Base-by-base conservation (phyloP, 2,113 vertebrate species). In the Tichodroma muraria region DNA sequence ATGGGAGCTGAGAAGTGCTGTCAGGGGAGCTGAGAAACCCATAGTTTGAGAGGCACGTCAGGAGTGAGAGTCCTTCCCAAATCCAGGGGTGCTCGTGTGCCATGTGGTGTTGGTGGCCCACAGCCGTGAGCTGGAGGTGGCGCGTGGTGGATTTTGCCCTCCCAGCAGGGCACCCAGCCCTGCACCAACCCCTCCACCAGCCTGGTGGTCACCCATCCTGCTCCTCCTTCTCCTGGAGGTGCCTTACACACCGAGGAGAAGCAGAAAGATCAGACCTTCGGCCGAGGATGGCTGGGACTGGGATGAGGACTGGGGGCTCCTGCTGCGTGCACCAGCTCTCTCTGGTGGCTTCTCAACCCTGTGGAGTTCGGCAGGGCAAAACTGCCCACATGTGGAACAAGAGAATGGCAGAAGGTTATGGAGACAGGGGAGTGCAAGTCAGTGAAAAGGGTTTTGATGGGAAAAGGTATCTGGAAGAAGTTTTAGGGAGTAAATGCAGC, bases 11-110 rank as follows among this genome's bases (percentile, higher is more conserved):
- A 27, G 63, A 13, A 12, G 38, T 15, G 52, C 79, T 68, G 82
- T 10, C 71, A 77, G 73, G 31, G 53, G 14, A 49, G 60, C 25
- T 1, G 3, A 21, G 42, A 42, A 45, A 50, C 50, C 53, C 23
- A 0, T 0, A n/a, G 8, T 11, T 47, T 57, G 79, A 47, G 79
- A 21, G 5, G 52, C 54, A 24, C 0, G 1, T 10, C 45, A 54
- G 61, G n/a, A 57, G 37, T 0, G 2, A 65, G 50, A 31, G 40
- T 5, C 3, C 1, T 37, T 59, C 57, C 63, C 50, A 54, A 66
- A 81, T 4, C 27, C 4, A 0, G 1, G 56, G 42, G 10, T 47
- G 24, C 23, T 45, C 0, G 0, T 7, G 45, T 17, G 28, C 18
- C 38, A 0, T 0, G 3, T 2, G 30, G 20, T 23, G 66, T 8